Evolutionary conservation across 2,797 vertebrate genomes (phyloP), one percentile per base, ranked within the genome.

Genomic region (Tachyglossus aculeatus): DNA sequence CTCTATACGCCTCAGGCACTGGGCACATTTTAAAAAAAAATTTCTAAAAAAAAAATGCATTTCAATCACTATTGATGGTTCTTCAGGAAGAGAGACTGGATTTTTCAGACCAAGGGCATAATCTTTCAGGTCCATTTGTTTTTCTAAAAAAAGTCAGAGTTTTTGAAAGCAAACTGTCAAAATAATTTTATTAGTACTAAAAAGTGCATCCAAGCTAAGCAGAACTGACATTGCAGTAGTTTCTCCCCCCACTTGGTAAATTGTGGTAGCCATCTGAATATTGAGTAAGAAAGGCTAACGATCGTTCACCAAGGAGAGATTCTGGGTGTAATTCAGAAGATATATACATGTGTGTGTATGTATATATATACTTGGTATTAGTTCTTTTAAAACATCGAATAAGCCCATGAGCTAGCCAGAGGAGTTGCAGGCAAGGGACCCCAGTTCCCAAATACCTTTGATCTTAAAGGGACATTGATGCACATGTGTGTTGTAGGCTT

Each of bases 371-470:
- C 45, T 7, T 33, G 54, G 31, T 58, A n/a, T n/a, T n/a, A n/a
- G 1, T 2, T 24, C 40, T 65, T 53, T 67, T 58, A 0, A 52
- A 37, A 10, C 3, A 5, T 9, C 25, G 45, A 43, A 27, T 34
- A 44, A 0, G 4, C 55, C 8, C 61, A 65, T 52, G 62, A 63
- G 52, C 33, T 40, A n/a, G 71, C 67, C 72, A 67, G 40, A 24
- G 43, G 48, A 50, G 69, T 71, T 44, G 63, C 3, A 54, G 39
- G 12, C 54, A 53, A 59, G 33, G 48, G 44, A 64, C 74, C 69
- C 29, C 73, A 44, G 73, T 54, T 80, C 53, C 75, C 81, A 74
- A 27, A 43, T 78, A 37, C 2, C 65, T 77, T 45, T 31, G 22
- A 11, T 24, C 19, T 41, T 2, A 18, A 7, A 5, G 11, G 0